These are phyloP conservation scores for Urosaurus nigricauda DNA, from an alignment of 2,797 vertebrate species.

Conservation along the genomic window DNA sequence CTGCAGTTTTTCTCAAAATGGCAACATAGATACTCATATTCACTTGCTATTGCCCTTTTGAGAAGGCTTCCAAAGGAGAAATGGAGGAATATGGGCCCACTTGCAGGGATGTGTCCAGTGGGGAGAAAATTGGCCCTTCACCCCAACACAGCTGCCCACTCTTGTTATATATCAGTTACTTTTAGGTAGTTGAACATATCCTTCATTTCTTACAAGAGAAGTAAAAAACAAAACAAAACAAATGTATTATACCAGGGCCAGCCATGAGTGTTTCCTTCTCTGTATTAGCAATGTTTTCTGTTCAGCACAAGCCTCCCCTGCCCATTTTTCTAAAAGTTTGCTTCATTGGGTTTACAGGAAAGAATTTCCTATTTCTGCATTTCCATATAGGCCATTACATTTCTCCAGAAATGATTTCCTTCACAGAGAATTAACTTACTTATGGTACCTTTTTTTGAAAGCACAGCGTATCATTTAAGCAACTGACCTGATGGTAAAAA, in stretches of 20 bases:
- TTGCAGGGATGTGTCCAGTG: too few relatives aligned
- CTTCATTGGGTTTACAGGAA: slow-evolving; percentile 19
- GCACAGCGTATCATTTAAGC: slow-evolving; percentile 22
- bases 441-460: not conserved
- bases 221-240: not conserved
- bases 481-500: slow-evolving; percentile 23
- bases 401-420: slow-evolving; percentile 19
- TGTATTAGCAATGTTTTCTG: slow-evolving; percentile 17
- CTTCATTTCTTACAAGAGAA: not conserved
- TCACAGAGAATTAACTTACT: slow-evolving; percentile 27
- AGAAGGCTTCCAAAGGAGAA: too few relatives aligned
- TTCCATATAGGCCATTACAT: slow-evolving; percentile 44
- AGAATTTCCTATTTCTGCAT: slow-evolving; percentile 43
- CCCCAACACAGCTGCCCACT: too few relatives aligned
- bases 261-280: slow-evolving; percentile 2
- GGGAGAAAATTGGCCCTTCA: too few relatives aligned
- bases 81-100: too few relatives aligned
- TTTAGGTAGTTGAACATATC: too few relatives aligned
- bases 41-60: too few relatives aligned
- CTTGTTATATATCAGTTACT: too few relatives aligned
- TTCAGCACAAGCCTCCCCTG: not conserved
- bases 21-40: too few relatives aligned
- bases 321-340: slow-evolving; percentile 25
- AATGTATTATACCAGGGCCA: not conserved
- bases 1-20: too few relatives aligned